These are phyloP conservation scores for Tetrax tetrax DNA, from an alignment of 2,113 vertebrate species.

Conservation along the genomic window DNA sequence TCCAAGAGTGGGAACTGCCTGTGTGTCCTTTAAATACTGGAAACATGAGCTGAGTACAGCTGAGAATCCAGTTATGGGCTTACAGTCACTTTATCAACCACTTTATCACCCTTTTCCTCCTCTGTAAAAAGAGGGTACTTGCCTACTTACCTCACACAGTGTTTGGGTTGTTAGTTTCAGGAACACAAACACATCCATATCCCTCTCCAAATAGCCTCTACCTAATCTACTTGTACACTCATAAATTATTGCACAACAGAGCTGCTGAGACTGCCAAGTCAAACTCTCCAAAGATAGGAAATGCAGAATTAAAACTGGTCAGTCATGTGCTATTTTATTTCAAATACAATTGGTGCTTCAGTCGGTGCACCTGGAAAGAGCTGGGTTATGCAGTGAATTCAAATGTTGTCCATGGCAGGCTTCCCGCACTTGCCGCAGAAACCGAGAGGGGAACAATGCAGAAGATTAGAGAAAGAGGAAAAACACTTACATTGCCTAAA, in stretches of 20 bases:
- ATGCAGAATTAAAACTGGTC: slow-evolving; percentile 6
- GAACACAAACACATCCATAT: neutral
- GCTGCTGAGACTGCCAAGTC: neutral
- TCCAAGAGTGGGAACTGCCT: neutral
- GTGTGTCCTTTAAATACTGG: neutral
- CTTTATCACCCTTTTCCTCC: neutral
- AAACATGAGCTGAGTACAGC: neutral
- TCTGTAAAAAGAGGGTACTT: neutral
- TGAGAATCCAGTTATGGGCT: neutral
- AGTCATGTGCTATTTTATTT: neutral
- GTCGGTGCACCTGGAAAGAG: neutral
- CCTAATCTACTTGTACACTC: neutral
- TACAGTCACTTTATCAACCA: neutral
- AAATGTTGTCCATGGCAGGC: neutral
- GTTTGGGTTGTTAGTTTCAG: neutral
- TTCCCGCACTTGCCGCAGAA: neutral
- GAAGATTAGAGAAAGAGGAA: neutral
- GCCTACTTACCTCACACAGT: neutral
- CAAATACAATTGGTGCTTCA: neutral
- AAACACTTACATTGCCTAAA: neutral
- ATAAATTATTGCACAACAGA: neutral
- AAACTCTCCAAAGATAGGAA: neutral
- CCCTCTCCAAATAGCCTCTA: neutral
- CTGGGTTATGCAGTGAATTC: neutral
- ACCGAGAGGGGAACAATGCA: neutral